These are phyloP conservation scores for Apeira syringaria DNA, from an alignment of 2,888 invertebrate genomes.

Conservation along the genomic window DNA sequence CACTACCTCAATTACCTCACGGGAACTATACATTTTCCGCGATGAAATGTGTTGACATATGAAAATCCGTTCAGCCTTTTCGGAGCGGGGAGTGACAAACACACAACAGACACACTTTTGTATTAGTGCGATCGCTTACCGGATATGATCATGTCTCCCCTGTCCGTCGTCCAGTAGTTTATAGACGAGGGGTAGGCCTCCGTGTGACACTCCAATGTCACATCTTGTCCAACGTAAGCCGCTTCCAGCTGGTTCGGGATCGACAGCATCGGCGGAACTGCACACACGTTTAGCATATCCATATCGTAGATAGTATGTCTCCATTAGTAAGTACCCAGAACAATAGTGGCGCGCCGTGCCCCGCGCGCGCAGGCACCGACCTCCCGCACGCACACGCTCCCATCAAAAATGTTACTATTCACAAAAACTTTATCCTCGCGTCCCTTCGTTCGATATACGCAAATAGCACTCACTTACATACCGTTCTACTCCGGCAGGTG, in stretches of 20 bases:
- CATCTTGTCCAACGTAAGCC: slow-evolving; percentile 94
- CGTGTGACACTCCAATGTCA: slow-evolving; percentile 94
- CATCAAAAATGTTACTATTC: slow-evolving; percentile 48
- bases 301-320: slow-evolving; percentile 17
- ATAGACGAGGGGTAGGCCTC: slow-evolving; percentile 96
- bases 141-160: slow-evolving; percentile 96
- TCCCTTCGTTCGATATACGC: slow-evolving; percentile 30
- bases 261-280: slow-evolving; percentile 97
- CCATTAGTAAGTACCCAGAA: slow-evolving; percentile 34
- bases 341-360: slow-evolving; percentile 46
- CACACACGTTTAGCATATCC: slow-evolving; percentile 24
- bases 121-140: slow-evolving; percentile 85
- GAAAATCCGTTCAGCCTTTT: too few species aligned
- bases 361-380: slow-evolving; percentile 46
- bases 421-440: slow-evolving; percentile 44
- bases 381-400: slow-evolving; percentile 43
- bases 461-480: slow-evolving; percentile 33
- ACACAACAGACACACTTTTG: too few species aligned
- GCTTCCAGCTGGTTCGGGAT: slow-evolving; percentile 97
- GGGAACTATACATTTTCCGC: too few species aligned
- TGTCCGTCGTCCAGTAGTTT: slow-evolving; percentile 97
- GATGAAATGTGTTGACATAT: too few species aligned
- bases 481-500: slow-evolving; percentile 14
- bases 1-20: too few species aligned
- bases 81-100: too few species aligned